Base-by-base conservation (phyloP, 2,888 invertebrate species). In the Schizaphis graminum region DNA sequence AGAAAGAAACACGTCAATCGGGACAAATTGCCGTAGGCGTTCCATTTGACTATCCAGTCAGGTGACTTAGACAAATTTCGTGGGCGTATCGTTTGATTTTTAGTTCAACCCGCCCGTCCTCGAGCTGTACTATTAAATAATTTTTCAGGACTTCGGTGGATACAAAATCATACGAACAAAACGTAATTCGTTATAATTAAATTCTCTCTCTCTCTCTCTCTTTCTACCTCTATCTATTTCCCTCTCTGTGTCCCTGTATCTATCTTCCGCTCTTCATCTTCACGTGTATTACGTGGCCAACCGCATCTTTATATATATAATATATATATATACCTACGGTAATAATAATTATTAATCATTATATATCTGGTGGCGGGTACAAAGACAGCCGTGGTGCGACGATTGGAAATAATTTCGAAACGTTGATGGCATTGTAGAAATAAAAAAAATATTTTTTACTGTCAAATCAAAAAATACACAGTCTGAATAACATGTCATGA, bases 21-120 rank as follows among this genome's bases (percentile, higher is more conserved):
- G 90, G 90, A 94, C 86, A 94, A 94, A 94, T 94, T 67, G 94
- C 94, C 94, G 94, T 94, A 94, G 94, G 94, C 94, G 94, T 94
- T 94, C 90, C 90, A 67, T 94, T 90, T 35, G 90, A 94, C 94
- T 91, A 91, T 94, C 94, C 94, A 94, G 94, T 94, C 94, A 91
- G 94, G 94, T 94, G 94, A 94, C 94, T 94, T 94, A 94, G 94
- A 94, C 94, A 94, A 94, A 94, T 94, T 94, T 94, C 94, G 94
- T 94, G 94, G 94, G 94, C 94, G 94, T 94, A 94, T 56, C 94
- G 94, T 94, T 94, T 86, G 94, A 94, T 94, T 94, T 94, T 94
- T 90, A 94, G 94, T 94, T 94, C 94, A 94, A 94, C 94, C 94
- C 94, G 94, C 90, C 94, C 94, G 94, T 57, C 90, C 47, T 41